Evolutionary conservation across 2,113 vertebrate species (phyloP).

Genomic region (Cygnus buccinator): DNA sequence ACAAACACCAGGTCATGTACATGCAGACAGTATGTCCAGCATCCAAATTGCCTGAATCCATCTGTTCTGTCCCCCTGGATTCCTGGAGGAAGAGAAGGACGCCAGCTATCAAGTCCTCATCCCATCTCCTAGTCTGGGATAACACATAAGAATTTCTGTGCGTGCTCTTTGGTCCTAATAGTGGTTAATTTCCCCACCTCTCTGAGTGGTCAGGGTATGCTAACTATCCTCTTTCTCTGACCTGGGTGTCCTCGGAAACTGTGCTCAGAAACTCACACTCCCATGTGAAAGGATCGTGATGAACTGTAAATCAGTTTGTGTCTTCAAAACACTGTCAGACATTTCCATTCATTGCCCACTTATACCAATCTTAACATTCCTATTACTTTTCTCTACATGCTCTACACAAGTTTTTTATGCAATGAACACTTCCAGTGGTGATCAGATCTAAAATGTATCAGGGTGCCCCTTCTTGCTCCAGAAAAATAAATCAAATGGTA

Average conservation of each 20-base stretch:
- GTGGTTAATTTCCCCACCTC: too few species aligned
- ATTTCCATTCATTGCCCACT: not conserved
- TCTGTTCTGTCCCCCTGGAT: not conserved
- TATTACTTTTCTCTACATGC: not conserved
- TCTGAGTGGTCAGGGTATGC: not conserved
- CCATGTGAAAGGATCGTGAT: not conserved
- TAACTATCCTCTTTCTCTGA: not conserved
- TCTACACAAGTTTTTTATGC: not conserved
- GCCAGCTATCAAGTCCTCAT: not conserved
- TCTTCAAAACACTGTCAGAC: not conserved
- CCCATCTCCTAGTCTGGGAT: not conserved
- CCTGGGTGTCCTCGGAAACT: not conserved
- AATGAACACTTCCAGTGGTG: not conserved
- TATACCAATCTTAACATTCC: not conserved
- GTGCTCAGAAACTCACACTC: not conserved
- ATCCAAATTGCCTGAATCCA: not conserved
- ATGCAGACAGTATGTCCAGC: not conserved
- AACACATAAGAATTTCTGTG: not conserved
- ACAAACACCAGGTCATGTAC: not conserved
- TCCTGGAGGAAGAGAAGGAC: not conserved
- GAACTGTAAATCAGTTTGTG: not conserved
- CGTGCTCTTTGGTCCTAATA: not conserved
- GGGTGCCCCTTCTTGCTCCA: not conserved
- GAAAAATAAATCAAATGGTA: conserved; percentile 10
- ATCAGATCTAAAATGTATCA: not conserved